Conservation (phyloP, 2,888 invertebrate genomes). For the Gymnocheta viridis region DNA sequence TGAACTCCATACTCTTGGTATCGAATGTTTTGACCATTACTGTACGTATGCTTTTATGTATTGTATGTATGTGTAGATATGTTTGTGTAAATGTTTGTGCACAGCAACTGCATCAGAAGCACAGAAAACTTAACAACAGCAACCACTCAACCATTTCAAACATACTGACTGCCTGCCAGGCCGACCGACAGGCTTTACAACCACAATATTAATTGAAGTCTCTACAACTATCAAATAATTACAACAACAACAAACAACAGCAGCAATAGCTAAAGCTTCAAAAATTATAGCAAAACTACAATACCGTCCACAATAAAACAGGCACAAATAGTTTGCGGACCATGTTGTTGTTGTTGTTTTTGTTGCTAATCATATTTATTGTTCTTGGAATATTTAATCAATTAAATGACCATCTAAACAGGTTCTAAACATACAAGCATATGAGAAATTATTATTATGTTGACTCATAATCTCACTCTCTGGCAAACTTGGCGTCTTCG, state of each 20-base stretch:
- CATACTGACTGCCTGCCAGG: constrained; percentile 4
- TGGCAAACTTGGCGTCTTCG: background rate
- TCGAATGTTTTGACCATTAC: background rate
- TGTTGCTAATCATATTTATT: constrained; percentile 37
- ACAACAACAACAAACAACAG: constrained; percentile 28
- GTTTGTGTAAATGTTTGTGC: constrained; percentile 1
- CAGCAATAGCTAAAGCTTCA: constrained; percentile 17
- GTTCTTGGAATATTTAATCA: constrained; percentile 63
- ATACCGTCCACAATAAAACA: constrained; percentile 55
- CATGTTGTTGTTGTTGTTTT: constrained; percentile 25
- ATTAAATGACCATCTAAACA: constrained; percentile 59
- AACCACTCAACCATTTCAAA: constrained; percentile 41
- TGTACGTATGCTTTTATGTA: background rate
- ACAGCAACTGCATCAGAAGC: constrained; percentile 21
- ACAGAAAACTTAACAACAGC: constrained; percentile 31
- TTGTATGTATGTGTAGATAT: background rate
- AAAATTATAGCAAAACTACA: constrained; percentile 26
- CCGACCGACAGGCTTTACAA: constrained; percentile 19
- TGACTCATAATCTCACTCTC: constrained; percentile 25
- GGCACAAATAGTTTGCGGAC: constrained; percentile 53
- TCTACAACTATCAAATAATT: constrained; percentile 54
- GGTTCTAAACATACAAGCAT: constrained; percentile 41
- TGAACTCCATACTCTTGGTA: background rate
- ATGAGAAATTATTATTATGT: constrained; percentile 21
- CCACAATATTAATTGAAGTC: constrained; percentile 65